Evolutionary conservation across 2,113 vertebrate genomes (phyloP), one percentile per base, ranked within the genome.

Genomic region (Halichoerus grypus): DNA sequence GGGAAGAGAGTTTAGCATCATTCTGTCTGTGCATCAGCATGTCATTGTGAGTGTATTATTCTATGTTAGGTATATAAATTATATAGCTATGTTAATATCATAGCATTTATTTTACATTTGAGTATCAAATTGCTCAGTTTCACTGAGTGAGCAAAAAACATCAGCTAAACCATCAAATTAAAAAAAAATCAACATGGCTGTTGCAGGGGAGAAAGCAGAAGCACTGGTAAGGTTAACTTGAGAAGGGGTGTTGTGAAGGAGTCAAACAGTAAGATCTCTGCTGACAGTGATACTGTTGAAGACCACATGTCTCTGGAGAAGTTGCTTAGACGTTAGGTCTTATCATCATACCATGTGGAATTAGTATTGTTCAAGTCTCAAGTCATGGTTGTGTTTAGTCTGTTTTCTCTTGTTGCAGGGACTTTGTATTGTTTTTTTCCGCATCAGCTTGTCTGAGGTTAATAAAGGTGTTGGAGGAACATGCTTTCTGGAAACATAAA

Each of bases 401-500:
- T 96, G 2, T 76, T 96, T 91, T 96, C 15, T 88, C 19, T 71
- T 92, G n/a, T 95, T 69, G 61, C 61, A 84, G 21, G 51, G 69
- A 89, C 53, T 85, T 93, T 92, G 65, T 67, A 53, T 76, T 90
- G 42, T n/a, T 53, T 76, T 46, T 49, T 28, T 4, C 7, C 22
- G 33, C 1, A 5, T 36, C 82, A 86, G 49, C 36, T 87, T 49
- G 19, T 95, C 83, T 83, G 77, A 67, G 31, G 28, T 94, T 57
- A 91, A 91, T 72, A 15, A 77, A 82, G 46, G 49, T 67, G 33
- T 42, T 94, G 33, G 71, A 88, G 8, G 24, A 84, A 53, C 19
- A 86, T 69, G n/a, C 19, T 96, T 97, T 89, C 74, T 87, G 53
- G 46, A 97, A 84, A 57, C 65, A 63, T 51, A 67, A 95, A 72